These are phyloP conservation scores for Percina caprodes DNA, from an alignment of 2,113 vertebrate species.

Conservation along the genomic window DNA sequence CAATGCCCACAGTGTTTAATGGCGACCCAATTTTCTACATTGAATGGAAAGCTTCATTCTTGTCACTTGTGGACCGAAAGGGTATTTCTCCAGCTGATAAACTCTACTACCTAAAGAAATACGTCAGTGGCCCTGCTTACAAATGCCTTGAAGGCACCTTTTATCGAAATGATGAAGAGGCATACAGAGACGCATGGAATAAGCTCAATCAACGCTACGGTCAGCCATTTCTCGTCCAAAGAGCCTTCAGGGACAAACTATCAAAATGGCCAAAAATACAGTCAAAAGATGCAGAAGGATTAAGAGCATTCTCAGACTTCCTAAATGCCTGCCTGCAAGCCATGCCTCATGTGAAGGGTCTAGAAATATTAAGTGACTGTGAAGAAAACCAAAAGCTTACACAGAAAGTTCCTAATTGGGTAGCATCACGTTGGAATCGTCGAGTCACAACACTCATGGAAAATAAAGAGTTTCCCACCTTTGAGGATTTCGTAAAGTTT, in stretches of 20 bases:
- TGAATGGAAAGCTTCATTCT: slow-evolving; percentile 23
- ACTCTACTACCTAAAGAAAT: slow-evolving; percentile 32
- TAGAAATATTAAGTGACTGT: neutral
- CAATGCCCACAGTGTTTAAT: neutral
- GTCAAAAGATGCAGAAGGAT: neutral
- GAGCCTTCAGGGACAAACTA: too few relatives aligned
- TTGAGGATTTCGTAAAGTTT: neutral
- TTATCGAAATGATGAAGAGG: too few relatives aligned
- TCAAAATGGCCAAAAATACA: too few relatives aligned
- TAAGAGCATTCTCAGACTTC: neutral
- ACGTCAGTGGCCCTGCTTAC: too few relatives aligned
- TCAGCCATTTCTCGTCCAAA: too few relatives aligned
- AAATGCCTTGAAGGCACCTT: too few relatives aligned
- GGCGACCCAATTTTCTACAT: slow-evolving; percentile 7
- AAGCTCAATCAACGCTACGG: too few relatives aligned
- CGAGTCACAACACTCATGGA: neutral
- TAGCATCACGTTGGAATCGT: neutral
- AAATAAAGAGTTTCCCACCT: neutral
- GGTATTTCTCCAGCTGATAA: slow-evolving; percentile 34
- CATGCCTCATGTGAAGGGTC: neutral
- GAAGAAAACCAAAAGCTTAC: neutral
- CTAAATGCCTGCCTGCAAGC: neutral
- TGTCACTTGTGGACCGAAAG: slow-evolving; percentile 18
- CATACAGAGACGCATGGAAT: too few relatives aligned
- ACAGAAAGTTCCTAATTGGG: neutral